Evolutionary conservation across 2,888 invertebrate species (phyloP).

Genomic region (Nysson spinosus): DNA sequence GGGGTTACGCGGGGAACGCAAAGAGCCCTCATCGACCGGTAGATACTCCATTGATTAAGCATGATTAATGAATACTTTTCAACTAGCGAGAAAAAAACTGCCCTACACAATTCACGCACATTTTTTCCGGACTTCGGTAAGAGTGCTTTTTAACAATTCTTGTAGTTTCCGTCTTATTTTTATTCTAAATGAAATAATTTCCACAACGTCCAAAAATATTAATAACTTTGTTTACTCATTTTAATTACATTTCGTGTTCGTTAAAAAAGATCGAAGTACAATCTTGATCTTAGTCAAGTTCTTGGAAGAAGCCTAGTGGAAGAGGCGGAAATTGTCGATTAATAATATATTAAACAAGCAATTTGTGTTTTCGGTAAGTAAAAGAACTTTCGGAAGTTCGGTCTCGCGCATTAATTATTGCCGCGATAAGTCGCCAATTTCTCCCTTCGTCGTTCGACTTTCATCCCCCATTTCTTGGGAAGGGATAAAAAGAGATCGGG

Average conservation of each 20-base stretch:
- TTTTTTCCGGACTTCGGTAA: no score
- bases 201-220: no score
- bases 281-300: no score
- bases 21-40: constrained; percentile 58
- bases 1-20: constrained; percentile 18
- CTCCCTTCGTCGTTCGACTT: constrained; percentile 8
- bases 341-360: constrained; percentile 67
- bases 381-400: constrained; percentile 64
- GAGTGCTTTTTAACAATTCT: no score
- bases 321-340: constrained; percentile 56
- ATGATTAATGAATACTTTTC: constrained; percentile 62
- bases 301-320: neutral
- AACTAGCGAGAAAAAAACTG: constrained; percentile 7
- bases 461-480: neutral
- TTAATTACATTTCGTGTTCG: no score
- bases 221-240: no score
- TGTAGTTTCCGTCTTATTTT: neutral
- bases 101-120: neutral
- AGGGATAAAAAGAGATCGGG: neutral
- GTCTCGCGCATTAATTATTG: constrained; percentile 55
- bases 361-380: constrained; percentile 64
- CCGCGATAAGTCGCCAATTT: constrained; percentile 50
- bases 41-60: constrained; percentile 60
- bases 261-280: no score
- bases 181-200: neutral